Evolutionary conservation across 35 echinoderm and acorn worm genomes (phyloP), one percentile per base, ranked within the genome.

Genomic region (Eucidaris tribuloides): DNA sequence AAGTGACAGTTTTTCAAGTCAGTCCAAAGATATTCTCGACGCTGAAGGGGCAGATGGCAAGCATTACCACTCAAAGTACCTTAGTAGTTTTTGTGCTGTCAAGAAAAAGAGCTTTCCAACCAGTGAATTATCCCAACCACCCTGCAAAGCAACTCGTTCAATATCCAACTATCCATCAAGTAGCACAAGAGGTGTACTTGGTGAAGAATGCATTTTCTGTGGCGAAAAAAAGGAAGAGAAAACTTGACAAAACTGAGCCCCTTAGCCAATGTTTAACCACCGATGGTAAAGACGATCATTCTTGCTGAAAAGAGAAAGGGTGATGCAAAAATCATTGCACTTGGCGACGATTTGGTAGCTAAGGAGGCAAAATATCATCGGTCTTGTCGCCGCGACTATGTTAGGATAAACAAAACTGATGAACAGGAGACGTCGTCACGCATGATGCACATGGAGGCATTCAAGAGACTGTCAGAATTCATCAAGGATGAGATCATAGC

Each of bases 301-400:
- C 44, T 74, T 52, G 83, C 83, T 76, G 83, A 63, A 77, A 77
- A 76, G n/a, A n/a, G 50, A 54, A 74, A 74, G 42, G 42, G 36
- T 54, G 83, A 85, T 50, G 23, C 35, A 42, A 85, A 35, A 23
- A 85, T 85, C 37, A 3, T 54, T 37, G 63, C 41, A 46, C 83
- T 85, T 25, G n/a, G 83, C 17, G 64, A 76, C 54, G 85, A 93
- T 72, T 64, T 94, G 24, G 77, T 89, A 36, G 86, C 91, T n/a
- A 94, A 94, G 42, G 81, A 94, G 76, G 91, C 86, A 18, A 80
- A 93, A 60, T 87, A 87, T 38, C 79, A 93, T 41, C 29, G 29
- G 0, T 62, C 54, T 6, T 83, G 81, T 71, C 62, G 81, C 22
- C 81, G 81, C 45, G 62, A 83, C 3, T 83, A 83, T 71, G 55